Conservation (phyloP, 2,888 invertebrate genomes). For the Ceraclea dissimilis region DNA sequence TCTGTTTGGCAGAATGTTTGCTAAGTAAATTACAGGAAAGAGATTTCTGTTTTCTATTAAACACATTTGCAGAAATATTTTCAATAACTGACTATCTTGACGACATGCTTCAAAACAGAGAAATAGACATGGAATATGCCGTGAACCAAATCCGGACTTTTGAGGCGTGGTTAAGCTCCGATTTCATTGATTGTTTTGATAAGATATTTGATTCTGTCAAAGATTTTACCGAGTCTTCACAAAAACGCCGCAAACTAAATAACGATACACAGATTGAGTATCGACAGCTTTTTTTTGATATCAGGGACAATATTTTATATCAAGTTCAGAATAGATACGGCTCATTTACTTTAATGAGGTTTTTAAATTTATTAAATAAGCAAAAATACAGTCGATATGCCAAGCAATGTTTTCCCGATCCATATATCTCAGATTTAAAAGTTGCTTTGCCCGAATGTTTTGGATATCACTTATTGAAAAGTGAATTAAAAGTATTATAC, state of each 20-base stretch:
- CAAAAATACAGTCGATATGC: background rate
- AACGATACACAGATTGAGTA: background rate
- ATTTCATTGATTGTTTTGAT: background rate
- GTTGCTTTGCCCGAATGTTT: background rate
- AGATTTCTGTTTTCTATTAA: background rate
- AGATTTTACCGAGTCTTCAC: background rate
- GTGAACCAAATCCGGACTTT: background rate
- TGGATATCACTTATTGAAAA: background rate
- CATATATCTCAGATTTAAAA: background rate
- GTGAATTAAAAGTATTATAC: background rate
- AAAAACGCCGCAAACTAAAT: background rate
- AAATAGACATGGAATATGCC: background rate
- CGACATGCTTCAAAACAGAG: background rate
- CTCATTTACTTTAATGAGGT: background rate
- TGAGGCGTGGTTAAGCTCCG: background rate
- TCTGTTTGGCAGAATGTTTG: background rate
- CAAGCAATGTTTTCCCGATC: background rate
- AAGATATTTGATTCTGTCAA: background rate
- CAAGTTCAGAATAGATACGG: background rate
- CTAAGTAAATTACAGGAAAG: background rate
- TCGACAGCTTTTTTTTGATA: background rate
- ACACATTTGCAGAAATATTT: background rate
- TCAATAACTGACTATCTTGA: background rate
- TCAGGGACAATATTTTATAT: background rate
- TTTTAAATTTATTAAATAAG: background rate